Evolutionary conservation across 2,888 invertebrate genomes (phyloP).

Genomic region (Conistra vaccinii): DNA sequence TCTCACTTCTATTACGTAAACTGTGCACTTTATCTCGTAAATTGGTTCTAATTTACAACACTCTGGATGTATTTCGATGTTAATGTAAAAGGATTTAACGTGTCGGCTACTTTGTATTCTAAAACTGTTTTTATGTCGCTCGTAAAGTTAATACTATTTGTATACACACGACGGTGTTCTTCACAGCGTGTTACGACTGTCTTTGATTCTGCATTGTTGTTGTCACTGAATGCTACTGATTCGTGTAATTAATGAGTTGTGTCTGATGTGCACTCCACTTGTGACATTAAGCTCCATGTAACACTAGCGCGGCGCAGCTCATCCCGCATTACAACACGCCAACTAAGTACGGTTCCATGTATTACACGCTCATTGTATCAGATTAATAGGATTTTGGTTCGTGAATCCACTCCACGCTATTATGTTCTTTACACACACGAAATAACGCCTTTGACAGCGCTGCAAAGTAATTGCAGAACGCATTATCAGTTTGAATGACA

Average conservation of each 20-base stretch:
- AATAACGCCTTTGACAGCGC: constrained; percentile 17
- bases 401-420: constrained; percentile 34
- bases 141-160: constrained; percentile 7
- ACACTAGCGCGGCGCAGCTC: constrained; percentile 38
- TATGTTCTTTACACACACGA: constrained; percentile 36
- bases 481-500: constrained; percentile 31
- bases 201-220: constrained; percentile 15
- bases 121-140: constrained; percentile 9
- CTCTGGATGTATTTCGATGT: constrained; percentile 8
- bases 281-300: constrained; percentile 46
- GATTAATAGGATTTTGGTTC: constrained; percentile 57
- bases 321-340: constrained; percentile 53
- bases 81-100: constrained; percentile 21
- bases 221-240: constrained; percentile 3
- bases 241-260: constrained; percentile 36
- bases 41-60: constrained; percentile 35
- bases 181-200: neutral
- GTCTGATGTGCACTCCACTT: constrained; percentile 15
- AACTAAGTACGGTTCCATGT: constrained; percentile 65
- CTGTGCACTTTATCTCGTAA: constrained; percentile 34
- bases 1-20: neutral
- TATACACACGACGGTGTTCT: neutral
- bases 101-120: constrained; percentile 18
- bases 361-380: constrained; percentile 63
- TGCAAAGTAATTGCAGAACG: constrained; percentile 41